Evolutionary conservation across 2,888 invertebrate species (phyloP), one percentile per base, ranked within the genome.

Genomic region (Bellardia bayeri): DNA sequence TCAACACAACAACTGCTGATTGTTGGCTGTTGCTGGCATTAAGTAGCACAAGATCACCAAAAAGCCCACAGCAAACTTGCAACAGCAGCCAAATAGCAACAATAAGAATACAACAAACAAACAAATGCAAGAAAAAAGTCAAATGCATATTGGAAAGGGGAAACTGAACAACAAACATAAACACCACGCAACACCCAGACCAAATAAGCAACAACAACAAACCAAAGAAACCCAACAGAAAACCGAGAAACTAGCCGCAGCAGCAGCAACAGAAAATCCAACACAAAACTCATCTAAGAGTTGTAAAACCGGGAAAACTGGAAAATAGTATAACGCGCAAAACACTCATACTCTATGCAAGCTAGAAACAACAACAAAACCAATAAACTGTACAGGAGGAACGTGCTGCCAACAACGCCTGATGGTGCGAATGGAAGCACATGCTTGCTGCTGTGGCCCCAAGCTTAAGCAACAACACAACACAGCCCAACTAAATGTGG

Each of bases 231-330:
- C 69, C 74, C 69, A 49, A 54, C 42, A 72, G 58, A 76, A 56
- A 78, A 30, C 11, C 16, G 68, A 49, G 63, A 49, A 49, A 45
- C n/a, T n/a, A n/a, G n/a, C n/a, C n/a, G 1, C 16, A 37, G 37
- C 71, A 56, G 64, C 61, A 79, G 69, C 2, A 42, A 49, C 16
- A 68, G 61, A 61, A 37, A 16, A n/a, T n/a, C 8, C 11, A 58
- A 82, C 45, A 75, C 68, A 56, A 78, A 80, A 78, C 72, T 68
- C 78, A 72, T 78, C 72, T 56, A 68, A 87, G 78, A 87, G 84
- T 85, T 79, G 82, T 40, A 74, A 88, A 88, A 88, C 86, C 86
- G 88, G 88, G 85, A 86, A 88, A 87, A 88, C 88, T 82, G 85
- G 88, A 88, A 86, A 88, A 86, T 79, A 71, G 68, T 63, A 61